A percentile compares a stretch with the other conserved stretches of the same genome.
Evolutionary conservation across 1,140 invertebrate genomes (phyloP).

Genomic region (Brachionus rubens): DNA sequence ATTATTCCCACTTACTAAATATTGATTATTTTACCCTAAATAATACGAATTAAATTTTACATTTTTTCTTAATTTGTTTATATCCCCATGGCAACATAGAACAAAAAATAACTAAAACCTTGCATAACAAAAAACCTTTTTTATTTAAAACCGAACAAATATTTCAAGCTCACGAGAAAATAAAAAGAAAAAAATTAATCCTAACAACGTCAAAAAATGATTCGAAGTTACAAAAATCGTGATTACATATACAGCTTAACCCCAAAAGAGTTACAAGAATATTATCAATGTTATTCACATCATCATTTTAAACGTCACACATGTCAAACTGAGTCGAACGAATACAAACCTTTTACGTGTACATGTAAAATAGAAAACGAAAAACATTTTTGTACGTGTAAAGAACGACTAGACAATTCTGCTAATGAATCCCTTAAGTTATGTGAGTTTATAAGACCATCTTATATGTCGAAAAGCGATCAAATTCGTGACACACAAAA

Average conservation of each 20-base stretch:
- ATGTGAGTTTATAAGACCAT: conserved; percentile 10
- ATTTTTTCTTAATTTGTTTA: too few species aligned
- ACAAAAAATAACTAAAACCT: too few species aligned
- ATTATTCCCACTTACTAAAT: too few species aligned
- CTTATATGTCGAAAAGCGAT: conserved; percentile 15
- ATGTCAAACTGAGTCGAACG: background rate
- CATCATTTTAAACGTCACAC: conserved; percentile 6
- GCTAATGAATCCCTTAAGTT: background rate
- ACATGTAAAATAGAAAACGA: background rate
- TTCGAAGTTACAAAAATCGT: conserved; percentile 3
- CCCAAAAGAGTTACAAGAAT: conserved; percentile 3
- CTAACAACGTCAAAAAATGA: too few species aligned
- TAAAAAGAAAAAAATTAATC: too few species aligned
- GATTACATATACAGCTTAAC: background rate
- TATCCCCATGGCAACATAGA: too few species aligned
- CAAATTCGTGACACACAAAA: background rate
- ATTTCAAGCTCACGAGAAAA: too few species aligned
- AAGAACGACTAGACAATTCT: background rate
- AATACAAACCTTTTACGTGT: background rate
- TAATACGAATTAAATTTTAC: too few species aligned
- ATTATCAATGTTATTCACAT: conserved; percentile 30
- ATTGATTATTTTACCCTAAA: too few species aligned
- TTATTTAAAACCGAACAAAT: too few species aligned
- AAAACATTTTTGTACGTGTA: background rate
- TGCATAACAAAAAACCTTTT: too few species aligned